Evolutionary conservation across 2,888 invertebrate species (phyloP).

Genomic region (Acleris cristana): DNA sequence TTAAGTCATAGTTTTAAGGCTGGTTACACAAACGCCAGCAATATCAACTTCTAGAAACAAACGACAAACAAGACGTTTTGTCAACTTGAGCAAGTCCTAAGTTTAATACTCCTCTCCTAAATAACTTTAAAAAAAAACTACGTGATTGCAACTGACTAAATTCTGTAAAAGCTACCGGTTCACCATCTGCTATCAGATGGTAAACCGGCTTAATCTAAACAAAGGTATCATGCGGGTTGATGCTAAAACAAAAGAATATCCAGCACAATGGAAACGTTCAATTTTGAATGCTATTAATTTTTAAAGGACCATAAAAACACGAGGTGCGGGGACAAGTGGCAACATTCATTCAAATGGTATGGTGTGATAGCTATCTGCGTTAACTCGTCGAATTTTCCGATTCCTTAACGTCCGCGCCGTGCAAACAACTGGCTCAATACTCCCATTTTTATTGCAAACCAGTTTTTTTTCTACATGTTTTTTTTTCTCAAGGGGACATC

Average conservation of each 20-base stretch:
- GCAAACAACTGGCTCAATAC: slow-evolving; percentile 27
- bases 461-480: slow-evolving; percentile 17
- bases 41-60: too few species aligned
- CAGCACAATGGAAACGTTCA: slow-evolving; percentile 19
- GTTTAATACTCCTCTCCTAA: too few species aligned
- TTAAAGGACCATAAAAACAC: slow-evolving; percentile 36
- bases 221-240: slow-evolving; percentile 23
- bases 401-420: slow-evolving; percentile 44
- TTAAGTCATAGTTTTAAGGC: too few species aligned
- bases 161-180: too few species aligned
- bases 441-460: slow-evolving; percentile 38
- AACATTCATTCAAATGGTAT: slow-evolving; percentile 39
- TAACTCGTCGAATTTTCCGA: slow-evolving; percentile 53
- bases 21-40: too few species aligned
- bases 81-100: too few species aligned
- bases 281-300: slow-evolving; percentile 26
- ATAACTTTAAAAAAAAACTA: too few species aligned
- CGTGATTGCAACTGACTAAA: too few species aligned
- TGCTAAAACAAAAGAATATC: slow-evolving; percentile 23
- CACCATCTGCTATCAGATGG: slow-evolving; percentile 2
- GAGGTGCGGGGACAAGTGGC: slow-evolving; percentile 21
- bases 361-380: slow-evolving; percentile 56
- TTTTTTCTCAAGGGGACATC: slow-evolving; percentile 6
- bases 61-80: too few species aligned
- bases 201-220: slow-evolving; percentile 12